Evolutionary conservation across 1,140 invertebrate genomes (phyloP).

Genomic region (Drosophila quadrilineata): DNA sequence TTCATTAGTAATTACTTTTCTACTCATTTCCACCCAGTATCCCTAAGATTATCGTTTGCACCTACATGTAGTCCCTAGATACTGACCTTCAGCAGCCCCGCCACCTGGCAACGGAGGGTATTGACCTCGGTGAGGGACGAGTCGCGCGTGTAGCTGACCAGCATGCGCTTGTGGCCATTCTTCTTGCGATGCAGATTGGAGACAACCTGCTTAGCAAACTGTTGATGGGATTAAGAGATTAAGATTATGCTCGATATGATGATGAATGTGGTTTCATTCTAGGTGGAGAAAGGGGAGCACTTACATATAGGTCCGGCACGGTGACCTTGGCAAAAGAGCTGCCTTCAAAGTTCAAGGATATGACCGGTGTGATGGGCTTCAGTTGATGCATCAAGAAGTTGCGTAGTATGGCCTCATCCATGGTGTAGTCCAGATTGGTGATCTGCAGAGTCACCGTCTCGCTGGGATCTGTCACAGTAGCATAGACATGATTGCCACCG

Average conservation of each 20-base stretch:
- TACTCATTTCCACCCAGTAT: too few species aligned
- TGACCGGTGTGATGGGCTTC: constrained; percentile 77
- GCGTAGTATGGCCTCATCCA: constrained; percentile 69
- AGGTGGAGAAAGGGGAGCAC: neutral
- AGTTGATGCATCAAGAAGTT: constrained; percentile 72
- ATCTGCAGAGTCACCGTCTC: constrained; percentile 75
- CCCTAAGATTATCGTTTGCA: too few species aligned
- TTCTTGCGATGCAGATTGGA: constrained; percentile 91
- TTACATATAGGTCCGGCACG: constrained; percentile 78
- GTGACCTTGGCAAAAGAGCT: constrained; percentile 77
- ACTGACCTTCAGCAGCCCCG: constrained; percentile 84
- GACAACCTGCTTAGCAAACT: constrained; percentile 89
- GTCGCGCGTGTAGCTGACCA: constrained; percentile 88
- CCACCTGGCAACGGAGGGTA: constrained; percentile 85
- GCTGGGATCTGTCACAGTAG: constrained; percentile 33
- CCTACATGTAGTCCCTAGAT: too few species aligned
- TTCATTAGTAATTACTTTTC: too few species aligned
- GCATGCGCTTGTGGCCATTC: constrained; percentile 91
- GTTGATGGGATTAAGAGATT: neutral
- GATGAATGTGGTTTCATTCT: neutral
- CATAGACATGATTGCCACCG: constrained; percentile 10
- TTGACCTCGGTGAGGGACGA: constrained; percentile 85
- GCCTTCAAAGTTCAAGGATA: constrained; percentile 73
- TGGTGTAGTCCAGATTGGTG: constrained; percentile 78
- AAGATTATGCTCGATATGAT: neutral